Evolutionary conservation across 1,140 invertebrate genomes (phyloP).

Genomic region (Drepana arcuata): DNA sequence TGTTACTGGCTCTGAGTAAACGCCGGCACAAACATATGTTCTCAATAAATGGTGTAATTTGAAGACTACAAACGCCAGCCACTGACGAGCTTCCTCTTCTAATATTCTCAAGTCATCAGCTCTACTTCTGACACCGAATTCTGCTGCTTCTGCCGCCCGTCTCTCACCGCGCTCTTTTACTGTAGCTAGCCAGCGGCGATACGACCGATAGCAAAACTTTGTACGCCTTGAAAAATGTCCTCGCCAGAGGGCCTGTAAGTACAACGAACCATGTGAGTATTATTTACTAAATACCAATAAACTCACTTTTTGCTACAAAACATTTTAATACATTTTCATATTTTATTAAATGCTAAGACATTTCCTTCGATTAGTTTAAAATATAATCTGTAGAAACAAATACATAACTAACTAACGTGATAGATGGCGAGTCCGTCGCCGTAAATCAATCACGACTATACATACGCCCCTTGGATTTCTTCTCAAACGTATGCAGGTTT

Average conservation of each 20-base stretch:
- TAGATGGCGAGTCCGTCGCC: no score
- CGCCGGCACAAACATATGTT: slow-evolving; percentile 50
- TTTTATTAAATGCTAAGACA: no score
- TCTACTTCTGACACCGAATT: slow-evolving; percentile 47
- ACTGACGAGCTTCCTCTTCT: slow-evolving; percentile 56
- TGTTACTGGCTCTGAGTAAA: slow-evolving; percentile 51
- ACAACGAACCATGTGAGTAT: no score
- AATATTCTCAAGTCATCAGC: slow-evolving; percentile 49
- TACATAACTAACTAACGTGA: no score
- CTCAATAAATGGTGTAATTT: slow-evolving; percentile 66
- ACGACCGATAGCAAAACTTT: slow-evolving; percentile 55
- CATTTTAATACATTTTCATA: no score
- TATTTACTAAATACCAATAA: no score
- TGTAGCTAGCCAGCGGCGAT: slow-evolving; percentile 50
- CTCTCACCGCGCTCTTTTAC: slow-evolving; percentile 51
- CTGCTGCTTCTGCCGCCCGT: slow-evolving; percentile 42
- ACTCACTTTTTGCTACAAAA: no score
- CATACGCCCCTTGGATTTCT: no score
- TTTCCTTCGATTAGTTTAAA: no score
- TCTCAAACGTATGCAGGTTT: no score
- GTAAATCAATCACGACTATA: no score
- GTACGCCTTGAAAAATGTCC: slow-evolving; percentile 53
- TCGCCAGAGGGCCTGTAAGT: slow-evolving; percentile 47
- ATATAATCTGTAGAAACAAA: no score
- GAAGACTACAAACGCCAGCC: slow-evolving; percentile 63